Percentiles rank a stretch among this genome's conserved stretches.
Conservation (phyloP, 2,888 invertebrate genomes). For the Galeopsomyia nigrocyanea region DNA sequence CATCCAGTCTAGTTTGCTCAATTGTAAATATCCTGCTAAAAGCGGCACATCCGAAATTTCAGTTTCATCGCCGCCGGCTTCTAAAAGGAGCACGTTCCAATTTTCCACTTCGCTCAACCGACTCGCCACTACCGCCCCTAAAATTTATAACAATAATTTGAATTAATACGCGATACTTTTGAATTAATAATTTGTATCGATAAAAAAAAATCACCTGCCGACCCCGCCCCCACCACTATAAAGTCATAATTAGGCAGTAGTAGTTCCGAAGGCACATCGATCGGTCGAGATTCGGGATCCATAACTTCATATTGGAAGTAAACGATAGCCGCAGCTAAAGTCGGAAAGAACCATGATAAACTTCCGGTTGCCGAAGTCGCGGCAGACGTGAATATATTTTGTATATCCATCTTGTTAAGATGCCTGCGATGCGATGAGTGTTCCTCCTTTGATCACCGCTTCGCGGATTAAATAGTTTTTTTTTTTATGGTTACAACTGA, state of each 20-base stretch:
- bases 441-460: background rate
- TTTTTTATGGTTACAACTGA: background rate
- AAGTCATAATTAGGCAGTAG: conserved; percentile 84
- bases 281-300: conserved; percentile 85
- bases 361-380: conserved; percentile 73
- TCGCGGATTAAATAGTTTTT: background rate
- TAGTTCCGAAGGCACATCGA: conserved; percentile 77
- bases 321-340: conserved; percentile 86
- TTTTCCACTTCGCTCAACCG: conserved; percentile 83
- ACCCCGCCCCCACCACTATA: conserved; percentile 88
- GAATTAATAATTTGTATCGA: no score
- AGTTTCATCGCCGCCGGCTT: conserved; percentile 92
- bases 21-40: conserved; percentile 88
- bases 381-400: conserved; percentile 57
- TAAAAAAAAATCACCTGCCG: conserved; percentile 75
- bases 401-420: conserved; percentile 60
- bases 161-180: no score
- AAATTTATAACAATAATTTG: no score
- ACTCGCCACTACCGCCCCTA: conserved; percentile 88
- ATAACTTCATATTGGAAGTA: conserved; percentile 89
- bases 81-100: conserved; percentile 85
- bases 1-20: conserved; percentile 91
- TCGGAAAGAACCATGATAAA: conserved; percentile 86
- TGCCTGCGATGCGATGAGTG: background rate
- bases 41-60: conserved; percentile 91